These are phyloP conservation scores for Toxotes jaculatrix DNA, from an alignment of 2,113 vertebrate species.

Conservation along the genomic window DNA sequence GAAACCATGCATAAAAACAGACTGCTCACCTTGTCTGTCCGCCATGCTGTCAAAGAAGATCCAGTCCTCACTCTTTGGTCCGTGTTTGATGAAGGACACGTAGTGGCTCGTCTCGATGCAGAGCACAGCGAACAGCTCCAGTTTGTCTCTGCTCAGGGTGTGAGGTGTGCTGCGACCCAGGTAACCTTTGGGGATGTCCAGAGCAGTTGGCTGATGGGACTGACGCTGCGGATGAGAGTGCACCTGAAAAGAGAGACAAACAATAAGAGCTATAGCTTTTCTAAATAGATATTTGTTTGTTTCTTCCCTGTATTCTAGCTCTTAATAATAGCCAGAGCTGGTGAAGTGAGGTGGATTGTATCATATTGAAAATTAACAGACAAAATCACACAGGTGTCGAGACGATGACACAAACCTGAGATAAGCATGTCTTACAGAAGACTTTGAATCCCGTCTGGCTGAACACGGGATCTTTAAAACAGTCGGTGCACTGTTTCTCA, in stretches of 20 bases:
- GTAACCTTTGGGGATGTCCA: slow-evolving; percentile 82
- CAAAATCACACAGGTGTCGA: too few species aligned
- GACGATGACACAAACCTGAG: slow-evolving; percentile 78
- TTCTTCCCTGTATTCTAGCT: too few species aligned
- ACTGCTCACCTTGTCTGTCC: slow-evolving; percentile 86
- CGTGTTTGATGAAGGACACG: slow-evolving; percentile 91
- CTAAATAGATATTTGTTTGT: too few species aligned
- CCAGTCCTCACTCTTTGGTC: slow-evolving; percentile 85
- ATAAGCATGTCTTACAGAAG: slow-evolving; percentile 87
- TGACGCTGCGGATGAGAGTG: slow-evolving; percentile 84
- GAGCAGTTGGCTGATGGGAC: slow-evolving; percentile 58
- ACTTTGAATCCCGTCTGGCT: slow-evolving; percentile 86
- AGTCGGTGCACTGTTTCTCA: slow-evolving; percentile 83
- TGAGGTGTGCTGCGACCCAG: not conserved
- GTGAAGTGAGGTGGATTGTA: too few species aligned
- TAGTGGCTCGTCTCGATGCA: slow-evolving; percentile 96
- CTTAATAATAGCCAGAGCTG: too few species aligned
- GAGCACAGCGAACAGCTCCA: slow-evolving; percentile 92
- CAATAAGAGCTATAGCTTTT: not conserved
- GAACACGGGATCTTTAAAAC: slow-evolving; percentile 87
- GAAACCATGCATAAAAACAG: not conserved
- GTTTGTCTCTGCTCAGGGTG: slow-evolving; percentile 81
- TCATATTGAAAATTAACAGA: too few species aligned
- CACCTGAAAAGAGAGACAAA: slow-evolving; percentile 79
- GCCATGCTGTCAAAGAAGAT: slow-evolving; percentile 97